phyloP scores from a whole-genome alignment of 2,113 vertebrate genomes.

The Copsychus sechellarum region DNA sequence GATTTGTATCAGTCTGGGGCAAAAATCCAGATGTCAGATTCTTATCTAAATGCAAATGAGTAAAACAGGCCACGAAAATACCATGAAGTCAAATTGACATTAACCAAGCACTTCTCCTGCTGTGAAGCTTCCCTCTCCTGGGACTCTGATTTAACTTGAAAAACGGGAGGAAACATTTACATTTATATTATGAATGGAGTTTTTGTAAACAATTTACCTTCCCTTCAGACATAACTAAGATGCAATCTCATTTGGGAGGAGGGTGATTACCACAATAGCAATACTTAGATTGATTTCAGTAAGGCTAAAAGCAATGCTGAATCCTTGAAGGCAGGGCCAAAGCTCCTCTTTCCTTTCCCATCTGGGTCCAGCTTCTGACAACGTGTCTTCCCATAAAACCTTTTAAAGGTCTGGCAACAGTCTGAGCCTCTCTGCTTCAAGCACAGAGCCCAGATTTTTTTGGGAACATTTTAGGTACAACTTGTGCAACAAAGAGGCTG shows the following conservation, averaged over 20 bases:
- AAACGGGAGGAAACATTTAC: conserved; percentile 19
- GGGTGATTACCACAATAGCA: neutral
- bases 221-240: neutral
- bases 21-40: conserved; percentile 5
- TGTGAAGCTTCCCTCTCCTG: neutral
- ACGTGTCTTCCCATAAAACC: neutral
- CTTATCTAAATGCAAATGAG: neutral
- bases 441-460: neutral
- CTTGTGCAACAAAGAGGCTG: neutral
- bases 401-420: neutral
- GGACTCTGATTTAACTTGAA: neutral
- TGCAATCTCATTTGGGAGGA: neutral
- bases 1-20: neutral
- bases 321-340: neutral
- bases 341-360: neutral
- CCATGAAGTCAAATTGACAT: neutral
- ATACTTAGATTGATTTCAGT: neutral
- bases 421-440: neutral
- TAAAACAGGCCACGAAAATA: neutral
- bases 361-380: neutral
- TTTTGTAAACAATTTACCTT: neutral
- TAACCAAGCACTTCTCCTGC: neutral
- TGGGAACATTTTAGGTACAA: neutral
- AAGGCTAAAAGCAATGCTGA: neutral
- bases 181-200: neutral